Percentiles rank a stretch among this genome's conserved stretches.
phyloP scores from a whole-genome alignment of 2,888 invertebrate genomes.

The Palloptera scutellata region DNA sequence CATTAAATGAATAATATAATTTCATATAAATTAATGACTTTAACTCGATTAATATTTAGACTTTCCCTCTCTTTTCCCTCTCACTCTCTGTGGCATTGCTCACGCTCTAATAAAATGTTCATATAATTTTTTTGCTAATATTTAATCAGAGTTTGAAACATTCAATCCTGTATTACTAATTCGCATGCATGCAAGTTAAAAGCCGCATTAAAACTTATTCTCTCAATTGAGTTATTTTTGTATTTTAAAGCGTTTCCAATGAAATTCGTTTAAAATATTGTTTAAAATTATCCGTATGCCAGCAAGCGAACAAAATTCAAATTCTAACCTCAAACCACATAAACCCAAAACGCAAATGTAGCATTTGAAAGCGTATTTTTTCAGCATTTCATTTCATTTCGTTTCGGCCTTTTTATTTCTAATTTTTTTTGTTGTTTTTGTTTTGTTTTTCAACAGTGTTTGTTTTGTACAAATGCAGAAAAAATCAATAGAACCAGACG shows the following conservation, averaged over 20 bases:
- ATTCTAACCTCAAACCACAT: conserved; percentile 54
- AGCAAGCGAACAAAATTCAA: conserved; percentile 38
- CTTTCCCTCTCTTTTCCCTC: too few species aligned
- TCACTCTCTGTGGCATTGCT: too few species aligned
- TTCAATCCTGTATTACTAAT: too few species aligned
- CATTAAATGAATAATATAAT: too few species aligned
- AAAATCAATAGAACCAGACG: conserved; percentile 66
- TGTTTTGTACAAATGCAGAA: conserved; percentile 46
- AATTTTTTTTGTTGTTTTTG: conserved; percentile 22
- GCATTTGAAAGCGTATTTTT: conserved; percentile 30
- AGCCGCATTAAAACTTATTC: too few species aligned
- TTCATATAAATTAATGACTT: too few species aligned
- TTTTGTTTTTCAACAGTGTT: conserved; percentile 32
- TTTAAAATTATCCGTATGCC: background rate
- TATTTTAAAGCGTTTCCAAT: background rate
- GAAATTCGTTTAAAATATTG: background rate
- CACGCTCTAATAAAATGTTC: too few species aligned
- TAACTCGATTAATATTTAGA: too few species aligned
- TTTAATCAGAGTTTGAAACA: too few species aligned
- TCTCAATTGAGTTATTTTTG: too few species aligned
- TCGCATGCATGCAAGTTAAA: too few species aligned
- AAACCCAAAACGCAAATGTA: conserved; percentile 42
- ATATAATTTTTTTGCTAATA: too few species aligned
- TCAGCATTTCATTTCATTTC: conserved; percentile 2
- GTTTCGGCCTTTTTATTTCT: background rate